Percentiles rank a stretch among this genome's conserved stretches.
These are phyloP conservation scores for Diploscapter pachys DNA, from an alignment of 1,140 invertebrate genomes.

Conservation along the genomic window DNA sequence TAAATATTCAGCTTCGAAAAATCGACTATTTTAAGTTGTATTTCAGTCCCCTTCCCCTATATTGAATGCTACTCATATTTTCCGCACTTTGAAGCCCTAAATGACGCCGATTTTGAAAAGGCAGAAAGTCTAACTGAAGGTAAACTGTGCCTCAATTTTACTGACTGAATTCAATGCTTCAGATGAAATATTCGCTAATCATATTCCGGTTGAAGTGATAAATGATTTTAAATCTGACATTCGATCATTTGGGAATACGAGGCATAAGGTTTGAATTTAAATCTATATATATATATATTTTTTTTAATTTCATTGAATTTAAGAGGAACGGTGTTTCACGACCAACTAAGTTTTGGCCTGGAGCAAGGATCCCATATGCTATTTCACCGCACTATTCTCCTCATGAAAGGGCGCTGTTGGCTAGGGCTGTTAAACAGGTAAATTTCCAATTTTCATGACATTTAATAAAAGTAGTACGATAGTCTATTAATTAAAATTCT, in stretches of 20 bases:
- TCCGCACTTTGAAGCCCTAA: constrained; percentile 15
- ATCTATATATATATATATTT: not conserved
- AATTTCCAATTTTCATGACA: no score
- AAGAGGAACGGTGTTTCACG: constrained; percentile 55
- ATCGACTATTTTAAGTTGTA: no score
- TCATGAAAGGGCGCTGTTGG: constrained; percentile 54
- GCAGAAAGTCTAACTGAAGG: constrained; percentile 46
- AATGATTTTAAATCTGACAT: constrained; percentile 53
- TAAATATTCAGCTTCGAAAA: no score
- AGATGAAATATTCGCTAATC: constrained; percentile 43
- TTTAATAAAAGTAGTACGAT: no score
- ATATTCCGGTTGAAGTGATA: constrained; percentile 44
- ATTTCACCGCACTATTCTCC: constrained; percentile 53
- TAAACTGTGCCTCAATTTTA: constrained; percentile 20
- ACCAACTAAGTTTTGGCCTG: constrained; percentile 54
- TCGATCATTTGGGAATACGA: constrained; percentile 21
- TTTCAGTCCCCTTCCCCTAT: no score
- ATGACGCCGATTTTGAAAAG: constrained; percentile 46
- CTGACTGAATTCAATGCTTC: constrained; percentile 1
- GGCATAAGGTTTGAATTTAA: constrained; percentile 15
- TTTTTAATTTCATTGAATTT: not conserved
- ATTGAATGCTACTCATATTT: no score
- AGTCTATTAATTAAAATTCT: no score
- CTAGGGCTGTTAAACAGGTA: constrained; percentile 57
- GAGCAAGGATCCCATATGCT: constrained; percentile 53